A percentile compares a stretch with the other conserved stretches of the same genome.
phyloP scores from a whole-genome alignment of 2,888 invertebrate species.

The Drosophila nigritarsus region DNA sequence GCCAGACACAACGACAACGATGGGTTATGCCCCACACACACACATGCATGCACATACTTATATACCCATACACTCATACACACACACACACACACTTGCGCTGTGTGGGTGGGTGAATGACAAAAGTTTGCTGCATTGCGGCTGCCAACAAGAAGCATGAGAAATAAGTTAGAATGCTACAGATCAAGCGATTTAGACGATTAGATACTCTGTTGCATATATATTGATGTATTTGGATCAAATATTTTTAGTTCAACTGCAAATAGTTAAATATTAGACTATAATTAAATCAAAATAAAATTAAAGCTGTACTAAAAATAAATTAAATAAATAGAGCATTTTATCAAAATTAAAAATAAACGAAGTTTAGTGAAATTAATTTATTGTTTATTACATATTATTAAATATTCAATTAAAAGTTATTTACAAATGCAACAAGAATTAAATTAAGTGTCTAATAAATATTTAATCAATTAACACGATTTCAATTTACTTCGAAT shows the following conservation, averaged over 20 bases:
- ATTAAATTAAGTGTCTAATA: fast-evolving
- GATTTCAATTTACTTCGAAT: not conserved
- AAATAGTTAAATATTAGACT: not conserved
- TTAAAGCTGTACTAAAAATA: not conserved
- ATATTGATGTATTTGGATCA: not conserved
- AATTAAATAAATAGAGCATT: not conserved
- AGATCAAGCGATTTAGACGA: not conserved
- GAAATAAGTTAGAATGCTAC: slow-evolving; percentile 11
- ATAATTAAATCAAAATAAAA: no score
- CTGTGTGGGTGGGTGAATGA: slow-evolving; percentile 46
- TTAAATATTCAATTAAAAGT: not conserved
- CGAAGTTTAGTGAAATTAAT: not conserved
- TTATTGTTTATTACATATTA: not conserved
- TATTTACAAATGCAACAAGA: not conserved
- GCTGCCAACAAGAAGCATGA: slow-evolving; percentile 29
- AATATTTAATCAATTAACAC: not conserved
- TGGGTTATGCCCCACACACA: slow-evolving; percentile 48
- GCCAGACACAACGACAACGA: slow-evolving; percentile 57
- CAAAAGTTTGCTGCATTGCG: slow-evolving; percentile 63
- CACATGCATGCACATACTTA: slow-evolving; percentile 22
- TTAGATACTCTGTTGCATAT: not conserved
- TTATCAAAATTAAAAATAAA: no score
- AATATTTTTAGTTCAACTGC: not conserved
- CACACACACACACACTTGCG: slow-evolving; percentile 17
- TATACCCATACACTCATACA: slow-evolving; percentile 15